phyloP scores from a whole-genome alignment of 2,113 vertebrate genomes.

The Riparia riparia region DNA sequence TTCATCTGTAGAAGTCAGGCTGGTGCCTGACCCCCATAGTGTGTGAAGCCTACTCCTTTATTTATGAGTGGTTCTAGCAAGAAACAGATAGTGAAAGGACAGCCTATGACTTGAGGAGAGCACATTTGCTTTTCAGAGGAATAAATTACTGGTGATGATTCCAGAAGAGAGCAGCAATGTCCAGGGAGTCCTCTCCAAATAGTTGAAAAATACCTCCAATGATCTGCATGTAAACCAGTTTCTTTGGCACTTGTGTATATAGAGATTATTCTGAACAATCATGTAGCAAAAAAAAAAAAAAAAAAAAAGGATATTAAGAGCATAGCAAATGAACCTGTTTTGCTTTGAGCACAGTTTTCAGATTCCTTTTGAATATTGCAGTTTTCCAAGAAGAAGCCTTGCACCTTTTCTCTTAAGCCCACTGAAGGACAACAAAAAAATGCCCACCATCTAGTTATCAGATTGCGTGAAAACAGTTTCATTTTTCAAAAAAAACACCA shows the following conservation, averaged over 20 bases:
- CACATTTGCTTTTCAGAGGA: not conserved
- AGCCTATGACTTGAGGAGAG: not conserved
- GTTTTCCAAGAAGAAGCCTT: not conserved
- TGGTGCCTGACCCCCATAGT: not conserved
- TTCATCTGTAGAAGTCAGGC: not conserved
- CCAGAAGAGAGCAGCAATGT: not conserved
- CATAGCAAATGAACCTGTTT: not conserved
- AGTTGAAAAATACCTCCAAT: not conserved
- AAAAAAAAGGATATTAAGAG: not conserved
- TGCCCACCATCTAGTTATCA: not conserved
- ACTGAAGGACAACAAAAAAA: not conserved
- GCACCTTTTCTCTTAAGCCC: not conserved
- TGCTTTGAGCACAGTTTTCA: not conserved
- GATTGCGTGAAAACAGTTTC: fast-evolving
- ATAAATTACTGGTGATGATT: not conserved
- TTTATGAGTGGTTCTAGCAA: not conserved
- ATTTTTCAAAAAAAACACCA: fast-evolving
- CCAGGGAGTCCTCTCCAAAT: not conserved
- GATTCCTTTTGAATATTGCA: not conserved
- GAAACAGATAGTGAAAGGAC: not conserved
- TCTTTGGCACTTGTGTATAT: not conserved
- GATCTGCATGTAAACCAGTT: not conserved
- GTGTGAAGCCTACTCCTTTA: not conserved
- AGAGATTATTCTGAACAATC: not conserved
- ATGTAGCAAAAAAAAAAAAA: not conserved